phyloP scores from a whole-genome alignment of 2,888 invertebrate genomes.

The Notodonta dromedarius region DNA sequence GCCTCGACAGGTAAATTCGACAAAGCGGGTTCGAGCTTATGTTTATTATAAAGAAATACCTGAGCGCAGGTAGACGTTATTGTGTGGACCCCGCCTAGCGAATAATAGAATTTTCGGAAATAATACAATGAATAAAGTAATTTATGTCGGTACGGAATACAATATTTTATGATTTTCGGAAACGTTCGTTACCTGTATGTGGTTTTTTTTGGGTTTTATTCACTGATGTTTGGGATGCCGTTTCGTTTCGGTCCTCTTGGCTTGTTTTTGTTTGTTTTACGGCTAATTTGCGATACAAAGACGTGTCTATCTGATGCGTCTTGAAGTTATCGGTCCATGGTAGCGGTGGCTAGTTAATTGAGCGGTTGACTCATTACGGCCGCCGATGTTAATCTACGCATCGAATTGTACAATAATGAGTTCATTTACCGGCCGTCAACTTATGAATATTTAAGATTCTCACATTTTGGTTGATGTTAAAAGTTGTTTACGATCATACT shows the following conservation, averaged over 20 bases:
- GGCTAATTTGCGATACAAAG: conserved; percentile 74
- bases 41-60: conserved; percentile 76
- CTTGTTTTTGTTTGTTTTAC: conserved; percentile 78
- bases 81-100: conserved; percentile 69
- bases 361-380: conserved; percentile 64
- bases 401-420: conserved; percentile 69
- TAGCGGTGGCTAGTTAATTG: conserved; percentile 59
- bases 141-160: conserved; percentile 74
- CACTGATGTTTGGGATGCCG: conserved; percentile 65
- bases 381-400: conserved; percentile 68
- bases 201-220: conserved; percentile 51
- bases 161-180: conserved; percentile 77
- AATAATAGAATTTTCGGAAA: conserved; percentile 82
- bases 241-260: conserved; percentile 71
- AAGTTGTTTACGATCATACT: conserved; percentile 55
- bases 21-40: conserved; percentile 75
- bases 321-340: conserved; percentile 53
- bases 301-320: conserved; percentile 53
- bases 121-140: conserved; percentile 78
- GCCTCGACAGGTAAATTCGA: conserved; percentile 78
- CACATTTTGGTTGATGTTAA: conserved; percentile 56
- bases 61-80: conserved; percentile 73
- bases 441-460: conserved; percentile 73
- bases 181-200: conserved; percentile 58
- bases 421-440: conserved; percentile 66